phyloP scores from a whole-genome alignment of 2,113 vertebrate genomes.

The Ailurus styani region DNA sequence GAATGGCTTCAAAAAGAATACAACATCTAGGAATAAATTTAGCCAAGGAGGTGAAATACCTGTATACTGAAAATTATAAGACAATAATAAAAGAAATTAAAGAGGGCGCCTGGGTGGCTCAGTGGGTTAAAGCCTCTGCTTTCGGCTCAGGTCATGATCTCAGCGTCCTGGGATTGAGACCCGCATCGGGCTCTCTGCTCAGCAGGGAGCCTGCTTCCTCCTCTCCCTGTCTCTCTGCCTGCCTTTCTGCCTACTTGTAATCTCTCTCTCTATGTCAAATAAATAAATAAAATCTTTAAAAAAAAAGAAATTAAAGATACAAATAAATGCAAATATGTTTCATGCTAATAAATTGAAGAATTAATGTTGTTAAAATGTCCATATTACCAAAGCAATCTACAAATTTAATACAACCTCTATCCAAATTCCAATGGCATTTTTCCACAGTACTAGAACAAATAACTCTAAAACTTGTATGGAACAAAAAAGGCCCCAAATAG shows the following conservation, averaged over 20 bases:
- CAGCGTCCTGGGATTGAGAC: no score
- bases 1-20: neutral
- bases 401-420: neutral
- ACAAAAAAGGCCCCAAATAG: neutral
- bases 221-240: no score
- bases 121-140: no score
- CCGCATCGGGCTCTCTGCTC: no score
- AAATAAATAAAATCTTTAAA: no score
- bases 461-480: neutral
- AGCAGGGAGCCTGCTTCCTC: no score
- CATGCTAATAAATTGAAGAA: neutral
- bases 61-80: neutral
- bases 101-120: no score
- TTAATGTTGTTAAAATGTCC: neutral
- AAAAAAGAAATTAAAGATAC: neutral
- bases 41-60: neutral
- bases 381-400: neutral
- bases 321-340: neutral
- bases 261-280: no score
- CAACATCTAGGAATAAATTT: neutral
- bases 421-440: neutral
- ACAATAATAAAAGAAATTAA: neutral
- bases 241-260: no score
- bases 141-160: no score
- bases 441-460: neutral